Evolutionary conservation across 2,113 vertebrate genomes (phyloP), one percentile per base, ranked within the genome.

Genomic region (Eclectus roratus): DNA sequence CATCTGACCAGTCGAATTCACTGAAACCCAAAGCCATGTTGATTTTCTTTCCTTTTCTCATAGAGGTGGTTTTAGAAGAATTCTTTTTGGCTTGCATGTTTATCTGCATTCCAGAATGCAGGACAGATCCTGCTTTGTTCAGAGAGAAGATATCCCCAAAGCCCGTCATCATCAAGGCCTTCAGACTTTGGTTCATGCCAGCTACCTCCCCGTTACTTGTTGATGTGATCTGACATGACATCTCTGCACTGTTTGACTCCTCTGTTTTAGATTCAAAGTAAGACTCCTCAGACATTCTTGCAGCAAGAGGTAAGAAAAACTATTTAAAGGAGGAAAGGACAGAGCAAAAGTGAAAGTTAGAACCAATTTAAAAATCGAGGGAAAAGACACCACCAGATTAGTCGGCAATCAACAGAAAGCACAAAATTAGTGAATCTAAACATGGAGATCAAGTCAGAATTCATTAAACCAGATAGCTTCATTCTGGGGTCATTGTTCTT

Each of bases 211-310:
- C 98, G 96, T 99, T 99, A 98, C 98, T 97, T 85, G 98, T 96
- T 97, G 99, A 91, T 94, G 98, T 98, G 98, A 99, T 99, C 98
- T 99, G 98, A 98, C 98, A 99, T 80, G 98, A 99, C 98, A 99
- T 98, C 98, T 98, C 98, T 96, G 99, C 98, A 98, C 98, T 99
- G 96, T 99, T 99, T 97, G 98, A 98, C 94, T 99, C 98, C 98
- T 98, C 98, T 98, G 97, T 98, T 98, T 99, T 98, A 98, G 98
- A 98, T 98, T 99, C 98, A 99, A 98, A 99, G 98, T 98, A 99
- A 96, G 98, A 99, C 98, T 99, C 98, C 97, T 98, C 96, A 98
- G 98, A 99, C 98, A 99, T 98, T 98, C 98, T 99, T 98, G 98
- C 98, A 98, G 98, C 97, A 98, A 99, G 96, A 98, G 99, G 98